These are phyloP conservation scores for Formica exsecta DNA, from an alignment of 1,140 invertebrate genomes.

Conservation along the genomic window DNA sequence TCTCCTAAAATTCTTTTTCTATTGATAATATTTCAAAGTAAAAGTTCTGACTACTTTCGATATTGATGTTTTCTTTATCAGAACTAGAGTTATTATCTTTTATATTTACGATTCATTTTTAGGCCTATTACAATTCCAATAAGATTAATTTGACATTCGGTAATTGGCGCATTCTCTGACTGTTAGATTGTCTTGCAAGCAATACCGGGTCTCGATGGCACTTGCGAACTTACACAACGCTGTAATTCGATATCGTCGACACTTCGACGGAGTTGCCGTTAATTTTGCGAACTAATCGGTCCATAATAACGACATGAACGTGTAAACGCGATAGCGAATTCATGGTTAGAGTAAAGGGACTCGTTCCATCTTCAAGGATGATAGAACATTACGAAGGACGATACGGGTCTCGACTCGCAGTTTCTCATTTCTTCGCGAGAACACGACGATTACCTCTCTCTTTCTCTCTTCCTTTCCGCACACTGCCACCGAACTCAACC, in stretches of 20 bases:
- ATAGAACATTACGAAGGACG: conserved; percentile 26
- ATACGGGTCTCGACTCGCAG: conserved; percentile 10
- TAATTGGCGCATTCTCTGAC: conserved; percentile 40
- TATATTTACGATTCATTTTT: background rate
- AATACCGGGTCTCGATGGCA: conserved; percentile 44
- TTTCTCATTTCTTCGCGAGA: conserved; percentile 1
- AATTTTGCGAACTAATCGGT: conserved; percentile 58
- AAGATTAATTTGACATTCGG: conserved; percentile 17
- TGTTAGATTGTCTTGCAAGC: conserved; percentile 37
- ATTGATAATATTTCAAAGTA: no score
- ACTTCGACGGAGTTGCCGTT: conserved; percentile 38
- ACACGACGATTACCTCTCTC: background rate
- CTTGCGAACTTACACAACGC: conserved; percentile 46
- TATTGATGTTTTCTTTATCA: background rate
- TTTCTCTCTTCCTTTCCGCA: conserved; percentile 9
- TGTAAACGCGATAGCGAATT: conserved; percentile 34
- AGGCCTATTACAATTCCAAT: background rate
- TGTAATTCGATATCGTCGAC: conserved; percentile 39
- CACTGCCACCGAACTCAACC: conserved; percentile 27
- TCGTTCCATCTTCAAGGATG: conserved; percentile 10
- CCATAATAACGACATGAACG: conserved; percentile 35
- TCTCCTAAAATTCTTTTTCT: no score
- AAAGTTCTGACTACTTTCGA: background rate
- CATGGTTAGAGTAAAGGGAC: background rate
- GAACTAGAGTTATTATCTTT: background rate